Evolutionary conservation across 2,888 invertebrate species (phyloP).

Genomic region (Agrotis ipsilon): DNA sequence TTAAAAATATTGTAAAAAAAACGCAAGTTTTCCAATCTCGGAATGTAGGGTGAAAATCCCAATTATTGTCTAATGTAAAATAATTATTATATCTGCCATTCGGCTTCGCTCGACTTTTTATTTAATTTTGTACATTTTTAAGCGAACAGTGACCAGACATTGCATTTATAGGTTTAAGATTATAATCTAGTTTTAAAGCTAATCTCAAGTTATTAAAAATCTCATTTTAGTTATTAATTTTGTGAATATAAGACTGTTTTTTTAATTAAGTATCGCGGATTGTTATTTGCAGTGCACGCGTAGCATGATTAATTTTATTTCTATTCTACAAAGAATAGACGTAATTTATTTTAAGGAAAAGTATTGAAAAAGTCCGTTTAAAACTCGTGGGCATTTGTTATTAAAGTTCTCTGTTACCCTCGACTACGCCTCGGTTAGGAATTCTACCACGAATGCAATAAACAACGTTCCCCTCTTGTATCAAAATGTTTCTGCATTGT

Average conservation of each 20-base stretch:
- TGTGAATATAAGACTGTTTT: constrained; percentile 63
- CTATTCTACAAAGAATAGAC: too few species aligned
- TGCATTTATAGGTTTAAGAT: constrained; percentile 84
- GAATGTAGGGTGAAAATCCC: constrained; percentile 39
- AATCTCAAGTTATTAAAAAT: constrained; percentile 53
- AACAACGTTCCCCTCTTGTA: too few species aligned
- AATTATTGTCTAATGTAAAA: constrained; percentile 31
- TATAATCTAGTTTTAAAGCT: constrained; percentile 30
- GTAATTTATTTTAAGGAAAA: too few species aligned
- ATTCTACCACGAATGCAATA: too few species aligned
- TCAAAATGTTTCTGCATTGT: too few species aligned
- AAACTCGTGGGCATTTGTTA: too few species aligned
- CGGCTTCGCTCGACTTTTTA: constrained; percentile 51
- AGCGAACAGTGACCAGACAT: constrained; percentile 82
- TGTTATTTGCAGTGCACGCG: constrained; percentile 12
- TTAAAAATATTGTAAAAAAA: constrained; percentile 37
- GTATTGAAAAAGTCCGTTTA: too few species aligned
- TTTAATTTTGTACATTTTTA: constrained; percentile 79
- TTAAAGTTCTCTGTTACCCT: too few species aligned
- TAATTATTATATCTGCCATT: constrained; percentile 33
- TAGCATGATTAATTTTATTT: not conserved
- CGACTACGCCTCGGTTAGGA: too few species aligned
- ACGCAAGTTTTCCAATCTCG: constrained; percentile 4
- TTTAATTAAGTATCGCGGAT: constrained; percentile 14
- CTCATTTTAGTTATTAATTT: constrained; percentile 50